Conservation (phyloP, 2,888 invertebrate genomes). For the Dynastes hyllus region DNA sequence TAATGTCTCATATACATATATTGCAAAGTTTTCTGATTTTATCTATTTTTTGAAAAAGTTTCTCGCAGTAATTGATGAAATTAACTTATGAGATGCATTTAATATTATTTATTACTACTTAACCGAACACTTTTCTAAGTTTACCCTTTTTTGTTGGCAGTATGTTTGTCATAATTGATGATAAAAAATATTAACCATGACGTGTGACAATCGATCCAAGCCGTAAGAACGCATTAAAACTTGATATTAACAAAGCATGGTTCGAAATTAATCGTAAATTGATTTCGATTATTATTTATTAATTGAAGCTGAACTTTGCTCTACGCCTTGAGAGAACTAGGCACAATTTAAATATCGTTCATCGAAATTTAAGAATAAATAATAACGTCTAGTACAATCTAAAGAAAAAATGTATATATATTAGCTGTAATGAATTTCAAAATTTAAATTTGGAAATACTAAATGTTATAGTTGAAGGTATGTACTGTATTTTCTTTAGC, state of each 20-base stretch:
- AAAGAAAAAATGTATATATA: background rate
- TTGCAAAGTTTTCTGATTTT: too few relatives aligned
- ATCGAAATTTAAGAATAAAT: background rate
- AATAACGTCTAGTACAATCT: background rate
- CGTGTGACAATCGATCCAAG: conserved; percentile 23
- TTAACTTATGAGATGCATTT: too few relatives aligned
- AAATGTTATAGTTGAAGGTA: background rate
- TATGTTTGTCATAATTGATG: background rate
- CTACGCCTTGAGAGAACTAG: background rate
- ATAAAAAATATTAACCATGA: conserved; percentile 6
- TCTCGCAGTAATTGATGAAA: too few relatives aligned
- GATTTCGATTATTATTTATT: conserved; percentile 37
- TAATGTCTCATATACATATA: too few relatives aligned
- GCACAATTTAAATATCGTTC: background rate
- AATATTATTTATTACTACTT: too few relatives aligned
- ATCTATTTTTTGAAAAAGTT: too few relatives aligned
- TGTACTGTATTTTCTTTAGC: background rate
- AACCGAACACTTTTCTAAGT: too few relatives aligned
- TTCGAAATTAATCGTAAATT: conserved; percentile 27
- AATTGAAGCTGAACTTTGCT: conserved; percentile 23
- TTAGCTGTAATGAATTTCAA: background rate
- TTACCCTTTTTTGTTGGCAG: too few relatives aligned
- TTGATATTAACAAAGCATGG: background rate
- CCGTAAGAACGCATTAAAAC: conserved; percentile 2
- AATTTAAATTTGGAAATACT: too few relatives aligned